phyloP scores from a whole-genome alignment of 2,113 vertebrate genomes.

The Tenrec ecaudatus region DNA sequence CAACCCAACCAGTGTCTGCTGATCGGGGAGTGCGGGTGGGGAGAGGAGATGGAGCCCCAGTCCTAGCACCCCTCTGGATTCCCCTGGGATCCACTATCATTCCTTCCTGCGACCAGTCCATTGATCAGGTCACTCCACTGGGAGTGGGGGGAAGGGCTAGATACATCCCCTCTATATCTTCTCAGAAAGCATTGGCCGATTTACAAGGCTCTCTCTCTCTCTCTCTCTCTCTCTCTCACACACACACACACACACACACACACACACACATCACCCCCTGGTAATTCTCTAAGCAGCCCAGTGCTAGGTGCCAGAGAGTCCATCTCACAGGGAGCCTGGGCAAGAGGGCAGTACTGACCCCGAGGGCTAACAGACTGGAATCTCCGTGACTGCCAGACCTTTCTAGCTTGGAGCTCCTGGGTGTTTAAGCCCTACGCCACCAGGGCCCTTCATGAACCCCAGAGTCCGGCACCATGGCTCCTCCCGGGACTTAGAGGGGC shows the following conservation, averaged over 20 bases:
- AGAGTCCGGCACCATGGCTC: background rate
- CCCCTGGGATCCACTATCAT: too few species aligned
- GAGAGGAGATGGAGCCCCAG: background rate
- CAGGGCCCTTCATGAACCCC: background rate
- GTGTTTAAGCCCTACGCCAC: background rate
- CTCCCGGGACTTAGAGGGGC: background rate
- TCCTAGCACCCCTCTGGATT: background rate
- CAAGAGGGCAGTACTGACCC: too few species aligned
- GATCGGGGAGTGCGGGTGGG: background rate
- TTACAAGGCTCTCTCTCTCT: background rate
- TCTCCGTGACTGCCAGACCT: background rate
- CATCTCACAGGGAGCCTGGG: background rate
- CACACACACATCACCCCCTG: background rate
- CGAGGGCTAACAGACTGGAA: too few species aligned
- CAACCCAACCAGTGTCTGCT: too few species aligned
- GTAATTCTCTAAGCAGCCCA: background rate
- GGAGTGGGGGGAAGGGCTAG: fast-evolving
- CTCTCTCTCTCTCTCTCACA: too few species aligned
- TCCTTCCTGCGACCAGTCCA: background rate
- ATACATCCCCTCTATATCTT: background rate
- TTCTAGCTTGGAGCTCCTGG: background rate
- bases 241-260: too few species aligned
- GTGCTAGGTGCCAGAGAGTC: background rate
- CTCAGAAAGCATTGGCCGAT: background rate
- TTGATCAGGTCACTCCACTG: fast-evolving